Evolutionary conservation across 2,113 vertebrate species (phyloP), one percentile per base, ranked within the genome.

Genomic region (Nannospalax galili): DNA sequence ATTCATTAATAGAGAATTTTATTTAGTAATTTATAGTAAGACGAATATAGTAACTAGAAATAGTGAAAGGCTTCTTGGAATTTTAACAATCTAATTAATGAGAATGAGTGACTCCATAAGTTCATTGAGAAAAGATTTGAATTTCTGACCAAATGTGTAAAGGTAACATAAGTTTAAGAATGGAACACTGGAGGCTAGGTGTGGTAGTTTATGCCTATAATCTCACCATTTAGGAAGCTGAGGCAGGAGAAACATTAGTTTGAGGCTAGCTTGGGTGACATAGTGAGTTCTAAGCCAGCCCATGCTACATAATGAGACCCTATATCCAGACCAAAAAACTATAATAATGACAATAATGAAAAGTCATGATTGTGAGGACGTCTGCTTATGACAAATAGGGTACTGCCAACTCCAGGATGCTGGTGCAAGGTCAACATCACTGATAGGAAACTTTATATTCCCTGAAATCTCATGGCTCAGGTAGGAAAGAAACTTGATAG

Each of bases 61-160:
- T 58, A 87, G 80, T 67, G 64, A 84, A 89, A 77, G 91, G 75
- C 30, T 26, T 75, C 45, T 45, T 96, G 52, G 67, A 77, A 74
- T 90, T 75, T 45, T 87, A 60, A 93, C 91, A 91, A 93, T 65
- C 56, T n/a, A 92, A 2, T 92, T 92, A 94, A 73, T 37, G 10
- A 93, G 69, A 58, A 84, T 17, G 42, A 93, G 11, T 84, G 37
- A 90, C 82, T 89, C 64, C 9, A 84, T 16, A 22, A 86, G 14
- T 19, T 82, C 40, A 60, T 40, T 94, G 74, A 48, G 15, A n/a
- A 90, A 91, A 67, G 4, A 90, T 86, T 88, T 96, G 84, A 74
- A 84, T 90, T 87, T 93, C 30, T 60, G 92, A 72, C 69, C 16
- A 6, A 80, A 86, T 81, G 52, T 96, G 52, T n/a, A 93, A 90